Evolutionary conservation across 2,797 vertebrate genomes (phyloP).

Genomic region (Leucoraja ocellata): DNA sequence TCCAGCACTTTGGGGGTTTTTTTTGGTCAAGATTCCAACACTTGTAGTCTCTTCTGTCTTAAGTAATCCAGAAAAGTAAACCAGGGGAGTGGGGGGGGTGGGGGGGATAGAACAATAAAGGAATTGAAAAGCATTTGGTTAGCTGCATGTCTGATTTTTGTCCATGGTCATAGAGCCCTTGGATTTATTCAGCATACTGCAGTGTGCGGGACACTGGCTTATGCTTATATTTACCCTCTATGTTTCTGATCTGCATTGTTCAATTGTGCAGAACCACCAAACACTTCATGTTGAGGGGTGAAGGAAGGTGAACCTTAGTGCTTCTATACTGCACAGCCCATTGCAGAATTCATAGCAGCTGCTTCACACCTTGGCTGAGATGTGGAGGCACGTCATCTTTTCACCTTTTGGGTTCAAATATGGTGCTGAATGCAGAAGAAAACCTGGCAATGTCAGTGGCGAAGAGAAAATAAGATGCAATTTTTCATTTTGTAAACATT

Average conservation of each 20-base stretch:
- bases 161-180: not conserved
- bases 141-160: not conserved
- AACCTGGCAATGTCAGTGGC: too few relatives aligned
- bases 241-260: not conserved
- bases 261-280: not conserved
- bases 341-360: not conserved
- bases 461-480: not conserved
- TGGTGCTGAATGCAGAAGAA: not conserved
- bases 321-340: too few relatives aligned
- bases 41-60: too few relatives aligned
- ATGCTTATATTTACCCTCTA: not conserved
- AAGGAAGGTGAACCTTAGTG: too few relatives aligned
- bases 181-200: not conserved
- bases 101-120: not conserved
- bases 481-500: not conserved
- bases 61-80: too few relatives aligned
- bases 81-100: too few relatives aligned
- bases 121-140: not conserved
- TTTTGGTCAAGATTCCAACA: too few relatives aligned
- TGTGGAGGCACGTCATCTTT: not conserved
- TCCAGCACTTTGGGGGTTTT: too few relatives aligned
- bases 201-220: not conserved
- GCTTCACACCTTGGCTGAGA: not conserved
- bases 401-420: not conserved
- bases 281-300: not conserved